Evolutionary conservation across 2,113 vertebrate species (phyloP).

Genomic region (Grantiella picta): DNA sequence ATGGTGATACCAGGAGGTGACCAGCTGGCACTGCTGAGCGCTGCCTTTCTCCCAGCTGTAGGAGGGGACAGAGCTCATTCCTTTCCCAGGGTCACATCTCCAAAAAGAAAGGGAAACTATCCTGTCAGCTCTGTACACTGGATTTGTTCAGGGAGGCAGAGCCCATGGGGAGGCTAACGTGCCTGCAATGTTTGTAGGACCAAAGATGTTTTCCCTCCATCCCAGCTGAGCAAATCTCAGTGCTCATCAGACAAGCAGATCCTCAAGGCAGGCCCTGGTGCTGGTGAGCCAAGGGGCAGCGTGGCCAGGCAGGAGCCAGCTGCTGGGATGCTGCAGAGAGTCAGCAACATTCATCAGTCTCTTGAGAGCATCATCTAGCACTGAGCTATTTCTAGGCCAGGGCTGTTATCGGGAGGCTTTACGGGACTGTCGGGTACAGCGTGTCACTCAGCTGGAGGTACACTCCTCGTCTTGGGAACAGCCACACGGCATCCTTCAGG

Average conservation of each 20-base stretch:
- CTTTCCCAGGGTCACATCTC: not conserved
- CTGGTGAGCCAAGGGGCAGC: not conserved
- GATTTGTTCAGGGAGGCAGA: not conserved
- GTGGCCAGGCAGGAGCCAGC: not conserved
- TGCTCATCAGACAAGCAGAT: not conserved
- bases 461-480: rapidly evolving
- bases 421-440: not conserved
- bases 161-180: not conserved
- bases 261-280: not conserved
- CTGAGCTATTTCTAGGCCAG: not conserved
- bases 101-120: not conserved
- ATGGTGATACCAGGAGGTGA: not conserved
- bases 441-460: not conserved
- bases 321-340: not conserved
- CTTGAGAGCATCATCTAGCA: not conserved
- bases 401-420: not conserved
- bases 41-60: not conserved
- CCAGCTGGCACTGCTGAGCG: not conserved
- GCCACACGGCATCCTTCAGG: not conserved
- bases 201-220: not conserved
- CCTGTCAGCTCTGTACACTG: not conserved
- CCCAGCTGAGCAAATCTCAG: not conserved
- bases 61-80: not conserved
- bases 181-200: not conserved
- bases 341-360: not conserved